Conservation (phyloP, 2,797 vertebrate species). For the Pipistrellus pygmaeus region DNA sequence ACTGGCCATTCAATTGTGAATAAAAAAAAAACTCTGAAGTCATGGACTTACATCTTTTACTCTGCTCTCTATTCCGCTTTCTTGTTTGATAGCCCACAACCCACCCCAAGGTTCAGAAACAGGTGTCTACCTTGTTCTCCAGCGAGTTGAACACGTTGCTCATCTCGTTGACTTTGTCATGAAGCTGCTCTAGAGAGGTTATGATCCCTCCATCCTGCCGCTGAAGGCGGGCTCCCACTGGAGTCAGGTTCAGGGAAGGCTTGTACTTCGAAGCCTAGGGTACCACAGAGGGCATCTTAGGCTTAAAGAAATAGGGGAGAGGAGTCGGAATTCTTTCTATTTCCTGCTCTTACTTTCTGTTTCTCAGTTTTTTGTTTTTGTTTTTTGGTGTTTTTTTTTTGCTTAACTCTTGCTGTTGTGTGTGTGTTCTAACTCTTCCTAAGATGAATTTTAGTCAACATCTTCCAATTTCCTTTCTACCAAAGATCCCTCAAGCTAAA, state of each 20-base stretch:
- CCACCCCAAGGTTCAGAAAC: slow-evolving; percentile 69
- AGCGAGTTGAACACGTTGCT: slow-evolving; percentile 77
- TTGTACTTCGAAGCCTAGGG: slow-evolving; percentile 78
- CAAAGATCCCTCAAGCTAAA: slow-evolving; percentile 59
- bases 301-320: slow-evolving; percentile 70
- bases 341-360: slow-evolving; percentile 60
- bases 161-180: slow-evolving; percentile 79
- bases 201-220: slow-evolving; percentile 76
- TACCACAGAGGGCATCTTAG: slow-evolving; percentile 80
- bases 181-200: slow-evolving; percentile 80
- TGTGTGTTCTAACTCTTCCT: slow-evolving; percentile 38
- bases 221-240: slow-evolving; percentile 77
- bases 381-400: slow-evolving; percentile 38
- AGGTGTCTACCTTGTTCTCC: slow-evolving; percentile 78
- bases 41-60: not conserved
- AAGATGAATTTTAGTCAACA: slow-evolving; percentile 61
- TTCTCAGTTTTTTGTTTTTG: slow-evolving; percentile 52
- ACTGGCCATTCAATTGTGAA: not conserved
- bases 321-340: slow-evolving; percentile 63
- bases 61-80: slow-evolving; percentile 27
- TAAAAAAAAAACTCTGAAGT: not conserved
- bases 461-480: slow-evolving; percentile 55
- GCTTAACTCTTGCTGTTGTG: slow-evolving; percentile 46
- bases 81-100: slow-evolving; percentile 51
- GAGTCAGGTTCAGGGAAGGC: slow-evolving; percentile 76